phyloP scores from a whole-genome alignment of 2,888 invertebrate genomes.

The Hyalella azteca region DNA sequence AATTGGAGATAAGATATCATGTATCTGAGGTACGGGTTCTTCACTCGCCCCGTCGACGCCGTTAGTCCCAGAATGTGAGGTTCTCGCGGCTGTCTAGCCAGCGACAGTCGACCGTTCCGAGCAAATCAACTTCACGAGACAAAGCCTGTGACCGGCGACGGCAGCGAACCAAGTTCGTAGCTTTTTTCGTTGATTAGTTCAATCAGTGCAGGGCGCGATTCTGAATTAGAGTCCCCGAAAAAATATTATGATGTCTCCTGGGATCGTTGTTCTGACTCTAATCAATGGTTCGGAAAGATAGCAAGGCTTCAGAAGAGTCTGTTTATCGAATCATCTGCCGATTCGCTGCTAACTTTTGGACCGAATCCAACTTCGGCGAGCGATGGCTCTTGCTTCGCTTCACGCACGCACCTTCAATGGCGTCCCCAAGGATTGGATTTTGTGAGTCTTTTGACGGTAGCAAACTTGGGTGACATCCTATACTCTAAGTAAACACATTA shows the following conservation, averaged over 20 bases:
- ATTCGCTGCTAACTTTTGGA: constrained; percentile 26
- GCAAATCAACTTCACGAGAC: background rate
- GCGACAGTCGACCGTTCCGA: background rate
- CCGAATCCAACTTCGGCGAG: constrained; percentile 19
- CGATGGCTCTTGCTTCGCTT: constrained; percentile 3
- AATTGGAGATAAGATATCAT: no score
- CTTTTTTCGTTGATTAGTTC: background rate
- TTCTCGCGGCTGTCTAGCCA: no score
- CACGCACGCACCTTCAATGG: constrained; percentile 13
- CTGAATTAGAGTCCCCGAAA: background rate
- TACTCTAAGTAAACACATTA: no score
- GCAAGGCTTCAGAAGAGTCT: constrained; percentile 27
- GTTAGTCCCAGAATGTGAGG: no score
- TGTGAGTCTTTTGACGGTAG: no score
- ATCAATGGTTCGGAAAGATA: constrained; percentile 28
- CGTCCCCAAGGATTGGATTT: no score
- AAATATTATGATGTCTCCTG: constrained; percentile 4
- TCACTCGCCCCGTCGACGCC: no score
- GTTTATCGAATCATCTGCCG: constrained; percentile 31
- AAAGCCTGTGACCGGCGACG: background rate
- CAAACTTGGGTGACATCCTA: no score
- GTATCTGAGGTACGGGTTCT: no score
- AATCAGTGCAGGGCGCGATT: background rate
- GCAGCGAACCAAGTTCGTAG: background rate
- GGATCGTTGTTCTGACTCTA: constrained; percentile 1